Percentiles rank a stretch among this genome's conserved stretches.
phyloP scores from a whole-genome alignment of 2,888 invertebrate genomes.

The Dicranocentrus wangi region DNA sequence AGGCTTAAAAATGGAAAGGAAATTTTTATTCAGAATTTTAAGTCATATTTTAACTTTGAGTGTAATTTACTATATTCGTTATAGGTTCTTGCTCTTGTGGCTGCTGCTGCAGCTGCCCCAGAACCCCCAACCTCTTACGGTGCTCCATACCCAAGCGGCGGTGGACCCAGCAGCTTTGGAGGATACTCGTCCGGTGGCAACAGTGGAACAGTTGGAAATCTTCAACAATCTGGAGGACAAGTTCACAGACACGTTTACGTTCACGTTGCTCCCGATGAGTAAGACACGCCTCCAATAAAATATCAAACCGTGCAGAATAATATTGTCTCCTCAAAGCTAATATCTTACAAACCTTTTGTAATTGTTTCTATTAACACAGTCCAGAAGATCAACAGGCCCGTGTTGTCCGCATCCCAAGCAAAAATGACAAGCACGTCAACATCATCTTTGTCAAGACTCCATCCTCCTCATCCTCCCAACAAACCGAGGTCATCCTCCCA shows the following conservation, averaged over 20 bases:
- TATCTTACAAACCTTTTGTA: neutral
- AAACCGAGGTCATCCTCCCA: slow-evolving; percentile 59
- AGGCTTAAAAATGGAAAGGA: too few relatives aligned
- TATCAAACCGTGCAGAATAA: neutral
- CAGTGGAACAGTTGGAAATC: slow-evolving; percentile 22
- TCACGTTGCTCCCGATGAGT: slow-evolving; percentile 62
- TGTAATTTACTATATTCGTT: neutral
- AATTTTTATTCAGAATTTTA: neutral
- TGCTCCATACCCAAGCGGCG: neutral
- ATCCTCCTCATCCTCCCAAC: slow-evolving; percentile 19
- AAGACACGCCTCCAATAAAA: neutral
- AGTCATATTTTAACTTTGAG: neutral
- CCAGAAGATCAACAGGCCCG: slow-evolving; percentile 62
- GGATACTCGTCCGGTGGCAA: slow-evolving; percentile 27
- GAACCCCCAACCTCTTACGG: slow-evolving; percentile 41
- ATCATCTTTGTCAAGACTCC: slow-evolving; percentile 63
- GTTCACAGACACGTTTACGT: slow-evolving; percentile 56
- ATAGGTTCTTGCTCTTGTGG: slow-evolving; percentile 55
- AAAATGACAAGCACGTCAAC: slow-evolving; percentile 52
- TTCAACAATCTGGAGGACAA: slow-evolving; percentile 39
- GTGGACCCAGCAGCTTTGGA: slow-evolving; percentile 3
- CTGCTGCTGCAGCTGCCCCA: slow-evolving; percentile 49
- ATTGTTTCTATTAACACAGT: neutral
- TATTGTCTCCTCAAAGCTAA: neutral
- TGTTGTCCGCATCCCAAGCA: slow-evolving; percentile 57